These are phyloP conservation scores for Tinamus major DNA, from an alignment of 2,797 vertebrate species.

Conservation along the genomic window DNA sequence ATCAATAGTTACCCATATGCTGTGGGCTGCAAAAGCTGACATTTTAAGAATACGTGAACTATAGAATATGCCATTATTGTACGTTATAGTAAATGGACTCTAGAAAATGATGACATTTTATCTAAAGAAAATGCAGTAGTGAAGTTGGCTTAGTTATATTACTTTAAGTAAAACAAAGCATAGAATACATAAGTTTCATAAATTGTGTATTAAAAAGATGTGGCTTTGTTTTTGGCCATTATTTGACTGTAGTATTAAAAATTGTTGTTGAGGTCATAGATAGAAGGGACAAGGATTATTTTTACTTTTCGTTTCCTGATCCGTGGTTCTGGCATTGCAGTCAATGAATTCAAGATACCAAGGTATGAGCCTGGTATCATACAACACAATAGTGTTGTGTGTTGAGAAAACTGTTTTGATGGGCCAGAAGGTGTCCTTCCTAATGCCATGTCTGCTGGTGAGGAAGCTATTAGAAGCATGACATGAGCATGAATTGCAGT, in stretches of 20 bases:
- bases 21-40: not conserved
- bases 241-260: not conserved
- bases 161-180: not conserved
- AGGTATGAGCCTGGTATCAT: not conserved
- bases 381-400: not conserved
- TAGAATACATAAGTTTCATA: not conserved
- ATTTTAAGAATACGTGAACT: not conserved
- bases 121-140: not conserved
- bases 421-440: not conserved
- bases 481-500: not conserved
- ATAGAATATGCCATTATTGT: not conserved
- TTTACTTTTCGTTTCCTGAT: not conserved
- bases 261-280: not conserved
- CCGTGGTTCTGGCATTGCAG: not conserved
- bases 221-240: not conserved
- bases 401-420: not conserved
- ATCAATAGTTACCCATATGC: slow-evolving; percentile 12
- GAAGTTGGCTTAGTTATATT: not conserved
- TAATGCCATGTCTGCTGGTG: not conserved
- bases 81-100: not conserved
- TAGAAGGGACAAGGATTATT: not conserved
- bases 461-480: not conserved
- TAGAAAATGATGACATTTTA: not conserved
- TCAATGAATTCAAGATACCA: not conserved
- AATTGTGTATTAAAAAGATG: not conserved